These are phyloP conservation scores for Sarcophaga bullata DNA, from an alignment of 1,140 invertebrate genomes.

Conservation along the genomic window DNA sequence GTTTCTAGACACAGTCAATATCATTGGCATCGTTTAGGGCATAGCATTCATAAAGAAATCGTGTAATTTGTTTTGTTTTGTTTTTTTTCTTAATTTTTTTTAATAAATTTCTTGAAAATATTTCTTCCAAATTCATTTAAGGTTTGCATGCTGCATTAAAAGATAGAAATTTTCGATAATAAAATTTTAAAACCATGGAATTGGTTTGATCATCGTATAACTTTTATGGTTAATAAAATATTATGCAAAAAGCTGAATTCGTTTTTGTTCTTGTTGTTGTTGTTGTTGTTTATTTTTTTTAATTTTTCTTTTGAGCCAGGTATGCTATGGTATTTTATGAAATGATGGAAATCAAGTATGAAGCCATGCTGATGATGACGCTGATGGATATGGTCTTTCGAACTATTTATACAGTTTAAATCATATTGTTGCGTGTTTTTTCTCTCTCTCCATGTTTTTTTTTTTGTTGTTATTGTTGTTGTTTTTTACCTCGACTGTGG, in stretches of 20 bases:
- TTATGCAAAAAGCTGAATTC: neutral
- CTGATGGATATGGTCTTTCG: neutral
- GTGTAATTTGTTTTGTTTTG: too few species aligned
- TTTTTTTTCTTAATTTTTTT: too few species aligned
- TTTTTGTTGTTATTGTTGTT: too few species aligned
- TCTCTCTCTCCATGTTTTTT: too few species aligned
- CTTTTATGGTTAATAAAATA: constrained; percentile 11
- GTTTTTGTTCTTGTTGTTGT: too few species aligned
- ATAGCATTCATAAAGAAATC: too few species aligned
- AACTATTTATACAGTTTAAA: constrained; percentile 15
- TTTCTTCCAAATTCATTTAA: neutral
- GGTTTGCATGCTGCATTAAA: neutral
- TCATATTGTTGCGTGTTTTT: constrained; percentile 11
- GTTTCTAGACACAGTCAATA: too few species aligned
- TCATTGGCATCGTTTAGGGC: too few species aligned
- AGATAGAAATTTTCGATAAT: neutral
- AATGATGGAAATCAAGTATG: neutral
- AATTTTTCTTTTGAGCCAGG: neutral
- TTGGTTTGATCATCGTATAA: neutral
- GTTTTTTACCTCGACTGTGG: too few species aligned
- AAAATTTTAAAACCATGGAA: neutral
- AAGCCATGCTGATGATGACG: too few species aligned
- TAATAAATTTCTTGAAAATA: too few species aligned
- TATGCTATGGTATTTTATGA: neutral
- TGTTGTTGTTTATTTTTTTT: too few species aligned